phyloP scores from a whole-genome alignment of 2,797 vertebrate species.

The Phrynocephalus vlangalii region DNA sequence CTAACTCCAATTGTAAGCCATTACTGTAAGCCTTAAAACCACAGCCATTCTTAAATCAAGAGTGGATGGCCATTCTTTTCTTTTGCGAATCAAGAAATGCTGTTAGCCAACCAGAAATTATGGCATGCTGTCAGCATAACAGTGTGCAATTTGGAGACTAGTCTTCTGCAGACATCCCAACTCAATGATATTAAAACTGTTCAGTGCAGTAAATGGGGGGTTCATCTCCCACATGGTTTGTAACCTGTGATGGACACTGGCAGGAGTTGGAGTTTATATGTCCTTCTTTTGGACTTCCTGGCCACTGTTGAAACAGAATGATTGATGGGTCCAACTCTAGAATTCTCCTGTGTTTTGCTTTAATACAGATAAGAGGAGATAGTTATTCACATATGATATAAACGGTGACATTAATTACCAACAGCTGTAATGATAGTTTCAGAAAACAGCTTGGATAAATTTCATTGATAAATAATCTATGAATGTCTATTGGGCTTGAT shows the following conservation, averaged over 20 bases:
- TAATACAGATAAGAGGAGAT: not conserved
- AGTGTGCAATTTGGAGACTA: not conserved
- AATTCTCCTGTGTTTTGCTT: not conserved
- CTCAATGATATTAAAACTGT: not conserved
- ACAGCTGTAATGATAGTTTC: no score
- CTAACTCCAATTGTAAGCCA: slow-evolving; percentile 34
- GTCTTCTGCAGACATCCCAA: not conserved
- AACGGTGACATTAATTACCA: not conserved
- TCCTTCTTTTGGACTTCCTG: no score
- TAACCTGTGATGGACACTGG: no score
- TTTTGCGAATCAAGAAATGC: slow-evolving; percentile 28
- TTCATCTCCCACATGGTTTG: not conserved
- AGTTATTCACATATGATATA: not conserved
- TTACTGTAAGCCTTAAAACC: slow-evolving; percentile 24
- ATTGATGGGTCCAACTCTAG: no score
- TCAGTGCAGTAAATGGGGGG: not conserved
- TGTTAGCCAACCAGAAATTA: not conserved
- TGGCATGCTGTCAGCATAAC: not conserved
- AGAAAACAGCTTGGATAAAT: no score
- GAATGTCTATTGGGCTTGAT: no score
- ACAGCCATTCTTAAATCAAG: slow-evolving; percentile 31
- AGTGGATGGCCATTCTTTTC: not conserved
- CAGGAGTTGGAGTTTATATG: no score
- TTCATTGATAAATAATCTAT: no score
- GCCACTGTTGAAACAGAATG: no score